phyloP scores from a whole-genome alignment of 2,888 invertebrate genomes.

The Tipula confusa region DNA sequence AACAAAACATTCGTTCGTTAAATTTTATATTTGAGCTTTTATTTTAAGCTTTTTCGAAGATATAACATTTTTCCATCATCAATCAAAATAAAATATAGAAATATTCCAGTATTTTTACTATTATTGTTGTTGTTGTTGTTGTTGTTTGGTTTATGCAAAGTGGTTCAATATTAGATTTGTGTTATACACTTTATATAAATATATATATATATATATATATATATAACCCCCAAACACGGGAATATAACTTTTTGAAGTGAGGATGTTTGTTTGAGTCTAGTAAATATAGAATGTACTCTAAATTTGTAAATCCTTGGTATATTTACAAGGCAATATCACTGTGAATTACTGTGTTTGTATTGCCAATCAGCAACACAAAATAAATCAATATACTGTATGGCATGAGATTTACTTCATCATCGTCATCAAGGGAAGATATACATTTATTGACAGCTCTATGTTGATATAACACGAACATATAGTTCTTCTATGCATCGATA shows the following conservation, averaged over 20 bases:
- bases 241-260: neutral
- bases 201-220: too few relatives aligned
- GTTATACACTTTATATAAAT: too few relatives aligned
- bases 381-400: neutral
- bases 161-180: neutral
- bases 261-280: neutral
- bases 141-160: conserved; percentile 13
- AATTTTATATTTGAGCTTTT: neutral
- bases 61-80: neutral
- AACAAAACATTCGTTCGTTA: neutral
- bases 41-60: neutral
- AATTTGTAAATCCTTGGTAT: neutral
- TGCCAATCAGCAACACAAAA: neutral
- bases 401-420: neutral
- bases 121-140: neutral
- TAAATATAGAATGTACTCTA: neutral
- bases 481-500: neutral
- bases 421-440: too few relatives aligned
- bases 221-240: neutral
- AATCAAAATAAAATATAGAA: too few relatives aligned
- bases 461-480: neutral
- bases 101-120: neutral
- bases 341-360: neutral
- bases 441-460: neutral
- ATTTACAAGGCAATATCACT: neutral